Evolutionary conservation across 1,140 invertebrate species (phyloP).

Genomic region (Archegozetes longisetosus): DNA sequence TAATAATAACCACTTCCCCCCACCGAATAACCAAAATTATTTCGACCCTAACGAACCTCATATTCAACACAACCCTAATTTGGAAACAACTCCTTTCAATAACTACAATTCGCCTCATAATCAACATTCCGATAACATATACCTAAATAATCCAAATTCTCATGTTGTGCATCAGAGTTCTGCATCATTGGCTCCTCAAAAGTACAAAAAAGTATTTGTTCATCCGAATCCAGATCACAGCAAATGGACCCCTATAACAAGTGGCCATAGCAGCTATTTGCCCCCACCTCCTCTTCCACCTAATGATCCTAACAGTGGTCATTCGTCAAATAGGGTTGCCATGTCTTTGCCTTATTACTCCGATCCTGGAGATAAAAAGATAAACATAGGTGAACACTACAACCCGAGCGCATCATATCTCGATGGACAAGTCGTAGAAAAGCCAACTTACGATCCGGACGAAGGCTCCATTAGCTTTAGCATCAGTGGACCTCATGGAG

Average conservation of each 20-base stretch:
- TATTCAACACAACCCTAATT: too few relatives aligned
- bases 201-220: not conserved
- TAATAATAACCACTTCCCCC: too few relatives aligned
- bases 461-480: conserved; percentile 2
- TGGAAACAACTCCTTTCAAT: too few relatives aligned
- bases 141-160: too few relatives aligned
- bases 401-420: conserved; percentile 1
- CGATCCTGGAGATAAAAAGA: not conserved
- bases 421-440: not conserved
- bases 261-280: not conserved
- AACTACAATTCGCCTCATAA: too few relatives aligned
- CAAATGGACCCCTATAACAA: not conserved
- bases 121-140: too few relatives aligned
- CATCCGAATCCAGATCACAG: too few relatives aligned
- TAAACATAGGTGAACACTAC: conserved; percentile 13
- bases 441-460: not conserved
- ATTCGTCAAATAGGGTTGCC: not conserved
- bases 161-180: not conserved
- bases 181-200: not conserved
- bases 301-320: not conserved
- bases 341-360: not conserved
- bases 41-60: too few relatives aligned
- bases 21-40: too few relatives aligned
- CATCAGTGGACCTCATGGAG: conserved; percentile 9
- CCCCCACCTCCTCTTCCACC: not conserved